A percentile compares a stretch with the other conserved stretches of the same genome.
Conservation (phyloP, 2,797 vertebrate genomes). For the Pseudochaenichthys georgianus region DNA sequence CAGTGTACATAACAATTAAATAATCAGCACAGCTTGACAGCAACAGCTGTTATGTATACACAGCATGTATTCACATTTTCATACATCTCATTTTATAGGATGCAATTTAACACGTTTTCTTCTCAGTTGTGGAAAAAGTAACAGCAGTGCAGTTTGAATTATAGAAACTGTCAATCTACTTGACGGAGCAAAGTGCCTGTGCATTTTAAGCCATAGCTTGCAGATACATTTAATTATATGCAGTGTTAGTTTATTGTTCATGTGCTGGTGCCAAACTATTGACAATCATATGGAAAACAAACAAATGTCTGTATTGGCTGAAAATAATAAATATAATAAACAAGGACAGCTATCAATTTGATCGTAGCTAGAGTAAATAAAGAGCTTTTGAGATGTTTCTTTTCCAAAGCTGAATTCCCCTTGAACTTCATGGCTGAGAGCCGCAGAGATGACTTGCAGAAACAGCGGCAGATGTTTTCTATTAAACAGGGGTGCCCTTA, state of each 20-base stretch:
- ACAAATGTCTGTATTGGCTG: not conserved
- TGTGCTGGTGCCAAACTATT: not conserved
- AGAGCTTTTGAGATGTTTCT: slow-evolving; percentile 18
- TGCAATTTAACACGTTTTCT: slow-evolving; percentile 15
- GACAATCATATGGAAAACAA: not conserved
- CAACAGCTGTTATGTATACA: slow-evolving; percentile 68
- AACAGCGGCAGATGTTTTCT: slow-evolving; percentile 69
- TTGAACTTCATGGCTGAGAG: slow-evolving; percentile 25
- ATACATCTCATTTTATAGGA: slow-evolving; percentile 50
- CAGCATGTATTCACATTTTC: slow-evolving; percentile 37
- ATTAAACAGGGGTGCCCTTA: slow-evolving; percentile 60
- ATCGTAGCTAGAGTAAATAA: not conserved
- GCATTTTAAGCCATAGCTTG: not conserved
- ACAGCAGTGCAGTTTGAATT: slow-evolving; percentile 20
- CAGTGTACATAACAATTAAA: slow-evolving; percentile 81
- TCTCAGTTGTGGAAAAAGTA: slow-evolving; percentile 7
- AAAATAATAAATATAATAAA: not conserved
- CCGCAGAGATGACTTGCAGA: slow-evolving; percentile 56
- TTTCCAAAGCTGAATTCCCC: slow-evolving; percentile 7
- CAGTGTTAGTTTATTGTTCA: not conserved
- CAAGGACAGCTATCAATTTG: not conserved
- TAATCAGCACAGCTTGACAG: slow-evolving; percentile 71
- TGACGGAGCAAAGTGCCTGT: not conserved
- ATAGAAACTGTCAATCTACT: slow-evolving; percentile 36
- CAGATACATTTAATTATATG: slow-evolving; percentile 1